Conservation (phyloP, 2,888 invertebrate genomes). For the Rhimphoctona megacephalus region DNA sequence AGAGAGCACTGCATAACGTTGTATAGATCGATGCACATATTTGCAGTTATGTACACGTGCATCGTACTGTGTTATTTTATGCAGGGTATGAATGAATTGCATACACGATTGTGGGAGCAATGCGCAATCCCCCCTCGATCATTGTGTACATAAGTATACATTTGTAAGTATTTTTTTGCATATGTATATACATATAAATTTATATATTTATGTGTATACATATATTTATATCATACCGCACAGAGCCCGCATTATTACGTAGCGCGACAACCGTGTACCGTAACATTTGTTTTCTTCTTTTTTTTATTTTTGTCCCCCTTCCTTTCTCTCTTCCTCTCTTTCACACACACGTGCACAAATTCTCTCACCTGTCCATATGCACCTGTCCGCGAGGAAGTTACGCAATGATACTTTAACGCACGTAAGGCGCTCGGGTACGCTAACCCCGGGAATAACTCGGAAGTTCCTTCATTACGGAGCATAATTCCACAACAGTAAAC, state of each 20-base stretch:
- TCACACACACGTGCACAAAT: conserved; percentile 31
- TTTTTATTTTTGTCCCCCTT: background rate
- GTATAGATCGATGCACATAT: conserved; percentile 2
- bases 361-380: conserved; percentile 40
- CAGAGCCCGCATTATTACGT: conserved; percentile 62
- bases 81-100: conserved; percentile 62
- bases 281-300: conserved; percentile 52
- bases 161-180: background rate
- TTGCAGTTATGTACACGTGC: conserved; percentile 24
- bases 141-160: background rate
- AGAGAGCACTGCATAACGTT: conserved; percentile 1
- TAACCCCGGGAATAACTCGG: conserved; percentile 53
- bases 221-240: conserved; percentile 38
- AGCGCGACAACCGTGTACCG: conserved; percentile 59
- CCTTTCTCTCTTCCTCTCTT: conserved; percentile 23
- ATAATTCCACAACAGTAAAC: conserved; percentile 53
- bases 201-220: conserved; percentile 4
- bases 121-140: conserved; percentile 41
- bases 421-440: conserved; percentile 59
- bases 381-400: conserved; percentile 68
- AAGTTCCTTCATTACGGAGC: conserved; percentile 56
- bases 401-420: conserved; percentile 62
- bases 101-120: conserved; percentile 42
- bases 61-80: conserved; percentile 52
- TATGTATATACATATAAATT: background rate